Base-by-base conservation (phyloP, 2,797 vertebrate species). In the Delichon dasypus region DNA sequence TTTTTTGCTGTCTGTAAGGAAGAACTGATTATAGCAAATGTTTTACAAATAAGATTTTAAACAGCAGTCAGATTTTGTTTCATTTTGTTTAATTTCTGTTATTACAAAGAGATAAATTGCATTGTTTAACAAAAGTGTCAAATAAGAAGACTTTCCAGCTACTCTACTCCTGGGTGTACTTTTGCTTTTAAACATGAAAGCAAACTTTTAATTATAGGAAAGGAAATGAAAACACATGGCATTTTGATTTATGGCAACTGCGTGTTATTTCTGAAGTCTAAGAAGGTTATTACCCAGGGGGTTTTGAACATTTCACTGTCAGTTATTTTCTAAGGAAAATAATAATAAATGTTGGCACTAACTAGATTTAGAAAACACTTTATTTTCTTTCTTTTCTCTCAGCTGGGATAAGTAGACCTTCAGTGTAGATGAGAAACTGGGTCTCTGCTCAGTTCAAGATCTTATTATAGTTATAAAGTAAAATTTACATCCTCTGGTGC, bases 181-280 rank as follows among this genome's bases (percentile, higher is more conserved):
- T 88, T 50, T 51, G 58, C 29, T 85, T 89, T 92, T 75, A 88
- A 94, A 81, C 66, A 81, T 78, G 47, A 92, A 92, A 95, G 58
- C 3, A 55, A 93, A 91, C 51, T 92, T 94, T 83, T 95, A 95
- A 93, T 91, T 85, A 78, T 45, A 78, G 47, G 51, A 88, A 88
- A 91, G 42, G 55, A 92, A 92, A 86, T 81, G n/a, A 91, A 95
- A 94, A 62, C 21, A 83, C n/a, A n/a, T 10, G 78, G 13, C 29
- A 76, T 92, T 96, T 95, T 95, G 85, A 91, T 94, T 94, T 94
- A 89, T 89, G 92, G 62, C 75, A 83, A 61, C 61, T 61, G 18
- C 19, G 38, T 55, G n/a, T 44, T 74, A 83, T 85, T 90, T 94
- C 73, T 91, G 68, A 93, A 83, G 55, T 65, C 51, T 81, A 40